Base-by-base conservation (phyloP, 2,888 invertebrate species). In the Lasius fuliginosus region DNA sequence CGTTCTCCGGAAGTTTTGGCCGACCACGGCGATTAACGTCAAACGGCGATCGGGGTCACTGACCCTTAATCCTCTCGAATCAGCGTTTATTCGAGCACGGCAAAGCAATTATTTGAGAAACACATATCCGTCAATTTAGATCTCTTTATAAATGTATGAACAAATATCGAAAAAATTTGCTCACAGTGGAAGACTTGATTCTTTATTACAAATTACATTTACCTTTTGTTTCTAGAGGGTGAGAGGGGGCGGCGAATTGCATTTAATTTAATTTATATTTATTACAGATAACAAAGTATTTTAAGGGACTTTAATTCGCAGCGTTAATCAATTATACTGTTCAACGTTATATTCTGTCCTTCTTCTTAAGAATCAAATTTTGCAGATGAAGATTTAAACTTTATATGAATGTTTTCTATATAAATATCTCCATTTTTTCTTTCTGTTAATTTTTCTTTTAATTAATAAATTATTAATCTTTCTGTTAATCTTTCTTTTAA, bases 1-100 rank as follows among this genome's bases (percentile, higher is more conserved):
- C 76, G 67, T 86, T 85, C 86, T 86, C 85, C 89, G 90, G 90
- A 89, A 90, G 89, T 90, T 87, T 85, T 82, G 71, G 69, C 62
- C 82, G 84, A 82, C 84, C 68, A 86, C 85, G 90, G 84, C 85
- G 85, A 81, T 89, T 90, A 90, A 77, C 89, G 84, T 83, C 81
- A 86, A 90, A 88, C 79, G 79, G 60, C 84, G 58, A 36, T 76
- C 73, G 82, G 65, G 89, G 86, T 90, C 84, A 84, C 83, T 87
- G 84, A 89, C 87, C 90, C 69, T 83, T 86, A 69, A 74, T n/a
- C 23, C 36, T 58, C 62, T 53, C 42, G 53, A 33, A 36, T 4
- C 58, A n/a, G 18, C 56, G 15, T 69, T 76, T 23, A 42, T 56
- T 76, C 53, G 23, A 42, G 6, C n/a, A 11, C 12, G n/a, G n/a